Percentiles rank a stretch among this genome's conserved stretches.
These are phyloP conservation scores for Lota lota DNA, from an alignment of 2,113 vertebrate species.

Conservation along the genomic window DNA sequence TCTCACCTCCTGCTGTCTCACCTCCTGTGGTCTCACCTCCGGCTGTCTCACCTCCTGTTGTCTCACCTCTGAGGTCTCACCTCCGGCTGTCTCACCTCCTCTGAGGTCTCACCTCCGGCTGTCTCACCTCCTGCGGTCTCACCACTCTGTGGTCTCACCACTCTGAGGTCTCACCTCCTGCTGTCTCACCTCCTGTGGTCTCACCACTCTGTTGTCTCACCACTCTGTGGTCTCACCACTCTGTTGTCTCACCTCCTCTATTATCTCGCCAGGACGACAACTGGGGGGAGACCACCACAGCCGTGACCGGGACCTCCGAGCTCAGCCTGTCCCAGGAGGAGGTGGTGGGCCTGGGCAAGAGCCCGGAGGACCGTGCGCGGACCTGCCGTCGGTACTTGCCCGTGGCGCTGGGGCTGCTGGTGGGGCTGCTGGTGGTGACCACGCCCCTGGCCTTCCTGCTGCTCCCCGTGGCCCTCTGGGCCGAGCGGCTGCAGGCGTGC, in stretches of 20 bases:
- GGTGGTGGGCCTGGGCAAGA: constrained; percentile 82
- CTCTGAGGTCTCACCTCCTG: too few species aligned
- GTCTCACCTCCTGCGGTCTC: too few species aligned
- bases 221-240: too few species aligned
- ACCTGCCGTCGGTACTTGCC: constrained; percentile 83
- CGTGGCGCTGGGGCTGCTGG: constrained; percentile 75
- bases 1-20: background rate
- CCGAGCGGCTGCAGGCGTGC: constrained; percentile 83
- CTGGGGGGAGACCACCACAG: constrained; percentile 93
- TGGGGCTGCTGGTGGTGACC: constrained; percentile 85
- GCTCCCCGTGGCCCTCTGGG: constrained; percentile 86
- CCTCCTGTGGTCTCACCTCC: background rate
- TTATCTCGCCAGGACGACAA: constrained; percentile 82
- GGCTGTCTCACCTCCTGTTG: too few species aligned
- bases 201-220: background rate
- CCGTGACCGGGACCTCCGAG: constrained; percentile 89
- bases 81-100: too few species aligned
- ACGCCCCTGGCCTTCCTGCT: constrained; percentile 91
- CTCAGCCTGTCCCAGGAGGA: constrained; percentile 92
- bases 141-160: too few species aligned
- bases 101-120: too few species aligned
- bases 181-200: too few species aligned
- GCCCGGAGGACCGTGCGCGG: constrained; percentile 79
- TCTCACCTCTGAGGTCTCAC: too few species aligned
- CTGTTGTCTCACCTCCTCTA: background rate